Conservation (phyloP, 2,797 vertebrate genomes). For the Muscicapa comitata region DNA sequence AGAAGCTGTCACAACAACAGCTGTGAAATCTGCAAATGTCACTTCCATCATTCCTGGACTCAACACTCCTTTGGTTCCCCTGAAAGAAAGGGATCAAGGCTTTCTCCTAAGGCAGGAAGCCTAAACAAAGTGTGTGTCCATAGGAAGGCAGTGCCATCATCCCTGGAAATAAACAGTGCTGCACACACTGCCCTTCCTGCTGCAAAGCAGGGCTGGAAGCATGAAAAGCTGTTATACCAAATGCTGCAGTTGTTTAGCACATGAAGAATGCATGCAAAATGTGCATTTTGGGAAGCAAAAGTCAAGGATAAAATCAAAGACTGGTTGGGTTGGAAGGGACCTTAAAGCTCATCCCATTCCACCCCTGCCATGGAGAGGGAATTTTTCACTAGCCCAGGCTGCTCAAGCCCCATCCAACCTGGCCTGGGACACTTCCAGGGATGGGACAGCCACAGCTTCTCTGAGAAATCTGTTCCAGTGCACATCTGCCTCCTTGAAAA, state of each 20-base stretch:
- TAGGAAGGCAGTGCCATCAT: background rate
- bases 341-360: background rate
- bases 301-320: background rate
- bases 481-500: background rate
- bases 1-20: constrained; percentile 58
- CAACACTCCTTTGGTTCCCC: background rate
- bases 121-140: background rate
- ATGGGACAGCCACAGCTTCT: background rate
- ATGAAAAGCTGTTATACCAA: background rate
- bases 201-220: background rate
- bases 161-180: background rate
- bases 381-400: fast-evolving
- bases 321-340: background rate
- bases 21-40: constrained; percentile 33
- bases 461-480: background rate
- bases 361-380: background rate
- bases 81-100: background rate
- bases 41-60: background rate
- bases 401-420: fast-evolving
- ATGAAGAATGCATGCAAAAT: background rate
- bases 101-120: background rate
- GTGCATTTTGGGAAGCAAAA: background rate
- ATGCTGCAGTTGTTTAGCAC: background rate
- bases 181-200: background rate
- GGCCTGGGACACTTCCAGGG: background rate